Base-by-base conservation (phyloP, 2,888 invertebrate genomes). In the Ochropleura plecta region DNA sequence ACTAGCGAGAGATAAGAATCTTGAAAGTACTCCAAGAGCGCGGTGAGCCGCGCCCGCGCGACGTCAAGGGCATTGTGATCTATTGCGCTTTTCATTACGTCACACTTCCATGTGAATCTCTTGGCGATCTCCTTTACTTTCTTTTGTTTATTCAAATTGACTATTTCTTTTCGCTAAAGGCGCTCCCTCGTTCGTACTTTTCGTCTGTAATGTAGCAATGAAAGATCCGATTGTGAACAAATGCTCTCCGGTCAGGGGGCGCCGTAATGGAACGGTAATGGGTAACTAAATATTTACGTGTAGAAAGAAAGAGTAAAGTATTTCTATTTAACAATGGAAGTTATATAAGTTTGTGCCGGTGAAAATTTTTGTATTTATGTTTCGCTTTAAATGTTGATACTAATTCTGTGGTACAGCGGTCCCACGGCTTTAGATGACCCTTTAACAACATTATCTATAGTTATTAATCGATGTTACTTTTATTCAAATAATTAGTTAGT, bases 1-100 rank as follows among this genome's bases (percentile, higher is more conserved):
- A 94, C 94, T 93, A 93, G 92, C 88, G 87, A 82, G 75, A 91
- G 95, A 95, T 96, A 95, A 92, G 88, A 93, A 95, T 95, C 95
- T 94, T 92, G 92, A 93, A 93, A 93, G 93, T 92, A 93, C 90
- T 94, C 92, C 93, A 92, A 94, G 91, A 88, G 87, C 89, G 90
- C 90, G 90, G 90, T 80, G 86, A 88, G 88, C 89, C 90, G 88
- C 74, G 49, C 59, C 20, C 42, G 20, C 46, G 78, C 75, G 84
- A 48, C 88, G 85, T 90, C 92, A 91, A 91, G 91, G 90, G 78
- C 88, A 90, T 79, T 77, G 83, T 86, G 90, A 94, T 93, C 90
- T 93, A 93, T 93, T 94, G 92, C 93, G 91, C 91, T 94, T 92
- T 92, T 93, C 91, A 91, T 92, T 93, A 92, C 86, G 79, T 83